Evolutionary conservation across 1,140 invertebrate genomes (phyloP).

Genomic region (Pseudoatta argentina): DNA sequence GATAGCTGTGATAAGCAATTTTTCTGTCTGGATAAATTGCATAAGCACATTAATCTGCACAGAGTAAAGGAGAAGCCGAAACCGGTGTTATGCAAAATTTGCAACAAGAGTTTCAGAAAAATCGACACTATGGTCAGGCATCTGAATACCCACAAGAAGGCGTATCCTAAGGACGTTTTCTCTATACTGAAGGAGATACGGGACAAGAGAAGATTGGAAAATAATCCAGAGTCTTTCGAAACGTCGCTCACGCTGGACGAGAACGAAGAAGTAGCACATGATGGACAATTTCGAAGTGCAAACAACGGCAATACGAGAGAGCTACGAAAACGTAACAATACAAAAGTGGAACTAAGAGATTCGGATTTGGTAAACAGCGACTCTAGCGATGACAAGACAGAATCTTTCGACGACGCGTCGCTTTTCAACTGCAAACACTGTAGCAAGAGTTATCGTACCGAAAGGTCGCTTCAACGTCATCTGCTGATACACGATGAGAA

Average conservation of each 20-base stretch:
- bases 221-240: constrained; percentile 37
- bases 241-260: not conserved
- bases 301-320: constrained; percentile 18
- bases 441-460: constrained; percentile 59
- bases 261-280: not conserved
- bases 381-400: constrained; percentile 25
- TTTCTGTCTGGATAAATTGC: constrained; percentile 66
- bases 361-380: constrained; percentile 3
- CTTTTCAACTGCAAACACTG: constrained; percentile 72
- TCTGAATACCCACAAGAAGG: constrained; percentile 80
- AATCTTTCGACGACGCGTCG: constrained; percentile 12
- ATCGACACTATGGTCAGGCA: constrained; percentile 81
- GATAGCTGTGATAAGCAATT: constrained; percentile 75
- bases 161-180: constrained; percentile 80
- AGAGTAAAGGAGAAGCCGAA: constrained; percentile 70
- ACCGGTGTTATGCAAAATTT: constrained; percentile 78
- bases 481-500: constrained; percentile 70
- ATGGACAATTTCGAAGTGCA: not conserved
- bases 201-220: constrained; percentile 76
- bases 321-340: constrained; percentile 30
- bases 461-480: constrained; percentile 72
- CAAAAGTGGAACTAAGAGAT: not conserved
- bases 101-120: constrained; percentile 80
- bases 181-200: constrained; percentile 80
- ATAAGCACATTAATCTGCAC: constrained; percentile 77